phyloP scores from a whole-genome alignment of 2,113 vertebrate species.

The Brachyhypopomus gauderio region DNA sequence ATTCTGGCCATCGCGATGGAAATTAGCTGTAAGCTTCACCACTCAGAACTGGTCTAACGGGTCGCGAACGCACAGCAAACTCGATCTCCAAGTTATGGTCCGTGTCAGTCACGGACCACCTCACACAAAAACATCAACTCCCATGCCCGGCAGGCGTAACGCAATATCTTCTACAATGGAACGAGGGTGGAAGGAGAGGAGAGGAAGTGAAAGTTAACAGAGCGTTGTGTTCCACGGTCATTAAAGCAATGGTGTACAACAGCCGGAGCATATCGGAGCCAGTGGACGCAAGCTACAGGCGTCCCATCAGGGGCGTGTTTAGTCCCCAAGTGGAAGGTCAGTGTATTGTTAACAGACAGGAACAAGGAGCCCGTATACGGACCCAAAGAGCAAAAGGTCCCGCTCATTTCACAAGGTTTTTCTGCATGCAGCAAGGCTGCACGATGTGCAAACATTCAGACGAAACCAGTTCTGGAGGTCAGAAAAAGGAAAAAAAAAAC shows the following conservation, averaged over 20 bases:
- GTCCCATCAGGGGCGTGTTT: background rate
- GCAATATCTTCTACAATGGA: too few species aligned
- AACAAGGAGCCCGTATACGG: too few species aligned
- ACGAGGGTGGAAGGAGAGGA: background rate
- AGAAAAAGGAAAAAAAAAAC: too few species aligned
- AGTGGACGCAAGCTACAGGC: slow-evolving; percentile 17
- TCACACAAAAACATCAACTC: background rate
- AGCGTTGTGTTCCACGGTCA: background rate
- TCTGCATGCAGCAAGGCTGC: background rate
- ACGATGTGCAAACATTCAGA: background rate
- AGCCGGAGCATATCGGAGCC: background rate
- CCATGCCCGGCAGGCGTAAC: too few species aligned
- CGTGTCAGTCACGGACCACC: too few species aligned
- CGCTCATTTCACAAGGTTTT: background rate
- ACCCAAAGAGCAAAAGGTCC: too few species aligned
- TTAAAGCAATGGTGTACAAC: slow-evolving; percentile 14
- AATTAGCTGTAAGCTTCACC: background rate
- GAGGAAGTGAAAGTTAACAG: background rate
- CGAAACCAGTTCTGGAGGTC: too few species aligned
- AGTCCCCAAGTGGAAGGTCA: background rate
- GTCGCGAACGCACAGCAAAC: background rate
- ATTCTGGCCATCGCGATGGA: background rate
- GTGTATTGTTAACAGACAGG: background rate
- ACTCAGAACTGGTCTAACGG: background rate
- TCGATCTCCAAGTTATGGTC: background rate